Evolutionary conservation across 2,113 vertebrate genomes (phyloP).

Genomic region (Syrrhaptes paradoxus): DNA sequence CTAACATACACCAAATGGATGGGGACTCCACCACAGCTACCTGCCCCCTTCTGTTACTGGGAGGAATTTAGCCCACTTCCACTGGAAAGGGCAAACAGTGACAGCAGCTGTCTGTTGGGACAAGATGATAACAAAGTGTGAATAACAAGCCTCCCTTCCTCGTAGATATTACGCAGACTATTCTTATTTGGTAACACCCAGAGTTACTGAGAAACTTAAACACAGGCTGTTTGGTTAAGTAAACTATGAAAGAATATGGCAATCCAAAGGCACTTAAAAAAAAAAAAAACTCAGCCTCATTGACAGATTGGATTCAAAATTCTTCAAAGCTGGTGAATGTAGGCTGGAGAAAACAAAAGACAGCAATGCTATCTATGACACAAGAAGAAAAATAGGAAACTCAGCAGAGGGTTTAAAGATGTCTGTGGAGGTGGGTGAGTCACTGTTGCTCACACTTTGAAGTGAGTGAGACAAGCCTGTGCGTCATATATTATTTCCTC

Average conservation of each 20-base stretch:
- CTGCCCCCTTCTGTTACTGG: not conserved
- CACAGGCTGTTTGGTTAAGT: constrained; percentile 34
- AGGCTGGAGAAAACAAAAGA: constrained; percentile 60
- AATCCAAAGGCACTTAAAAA: constrained; percentile 27
- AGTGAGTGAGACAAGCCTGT: constrained; percentile 59
- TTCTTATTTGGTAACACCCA: constrained; percentile 46
- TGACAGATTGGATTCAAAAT: constrained; percentile 51
- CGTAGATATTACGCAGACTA: constrained; percentile 51
- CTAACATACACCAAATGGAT: not conserved
- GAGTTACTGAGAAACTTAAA: constrained; percentile 44
- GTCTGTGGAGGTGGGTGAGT: constrained; percentile 67
- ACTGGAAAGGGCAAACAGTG: constrained; percentile 66
- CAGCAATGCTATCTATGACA: constrained; percentile 52
- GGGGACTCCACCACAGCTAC: not conserved
- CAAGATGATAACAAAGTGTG: constrained; percentile 53
- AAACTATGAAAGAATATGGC: constrained; percentile 33
- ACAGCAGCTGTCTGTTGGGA: constrained; percentile 56
- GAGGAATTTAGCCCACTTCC: constrained; percentile 49
- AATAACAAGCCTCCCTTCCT: constrained; percentile 54
- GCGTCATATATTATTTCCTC: constrained; percentile 51
- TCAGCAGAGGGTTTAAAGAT: constrained; percentile 57
- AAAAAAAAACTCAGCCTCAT: constrained; percentile 27
- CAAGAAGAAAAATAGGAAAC: constrained; percentile 44
- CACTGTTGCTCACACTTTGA: constrained; percentile 64
- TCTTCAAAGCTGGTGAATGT: constrained; percentile 20